Evolutionary conservation across 2,888 invertebrate genomes (phyloP), one percentile per base, ranked within the genome.

Genomic region (Megaustenia siamemsis): DNA sequence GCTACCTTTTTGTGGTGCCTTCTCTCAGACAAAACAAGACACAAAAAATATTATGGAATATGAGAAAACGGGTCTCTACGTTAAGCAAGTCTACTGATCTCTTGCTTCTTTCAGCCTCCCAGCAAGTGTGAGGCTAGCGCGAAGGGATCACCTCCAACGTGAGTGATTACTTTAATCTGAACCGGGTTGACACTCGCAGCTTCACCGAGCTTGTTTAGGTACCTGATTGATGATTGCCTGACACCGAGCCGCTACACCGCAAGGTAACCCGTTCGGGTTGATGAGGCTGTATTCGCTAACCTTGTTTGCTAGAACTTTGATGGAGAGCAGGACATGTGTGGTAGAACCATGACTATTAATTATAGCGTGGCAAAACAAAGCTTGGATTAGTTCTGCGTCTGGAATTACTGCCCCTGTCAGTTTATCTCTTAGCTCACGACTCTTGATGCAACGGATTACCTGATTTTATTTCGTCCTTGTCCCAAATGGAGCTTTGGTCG

Each of bases 321-420:
- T 79, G 79, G 79, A 66, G 66, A 79, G 73, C 66, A 24, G 21
- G 66, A 60, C 35, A 21, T 66, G n/a, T 40, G 43, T 66, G 28
- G 28, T 79, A 32, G 18, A 66, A 43, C 66, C 63, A 69, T 49
- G 53, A 80, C 69, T 80, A 80, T 80, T 69, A 80, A 80, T 80
- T 69, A 69, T 68, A 69, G 53, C 21, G 0, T 35, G 53, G 49
- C 53, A n/a, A 69, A 68, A 80, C 69, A 80, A 80, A 69, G 68
- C 40, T 53, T 35, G 69, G 53, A 53, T 69, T 80, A 69, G 53
- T 28, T 69, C 53, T 15, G 1, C 35, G 18, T 24, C 66, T 45
- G 0, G 53, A 69, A 53, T 69, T 69, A 80, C 38, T 56, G 28
- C 49, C 35, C 56, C 66, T 76, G 49, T 35, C 77, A 38, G 38